These are phyloP conservation scores for Zapornia atra DNA, from an alignment of 2,113 vertebrate species.

Conservation along the genomic window DNA sequence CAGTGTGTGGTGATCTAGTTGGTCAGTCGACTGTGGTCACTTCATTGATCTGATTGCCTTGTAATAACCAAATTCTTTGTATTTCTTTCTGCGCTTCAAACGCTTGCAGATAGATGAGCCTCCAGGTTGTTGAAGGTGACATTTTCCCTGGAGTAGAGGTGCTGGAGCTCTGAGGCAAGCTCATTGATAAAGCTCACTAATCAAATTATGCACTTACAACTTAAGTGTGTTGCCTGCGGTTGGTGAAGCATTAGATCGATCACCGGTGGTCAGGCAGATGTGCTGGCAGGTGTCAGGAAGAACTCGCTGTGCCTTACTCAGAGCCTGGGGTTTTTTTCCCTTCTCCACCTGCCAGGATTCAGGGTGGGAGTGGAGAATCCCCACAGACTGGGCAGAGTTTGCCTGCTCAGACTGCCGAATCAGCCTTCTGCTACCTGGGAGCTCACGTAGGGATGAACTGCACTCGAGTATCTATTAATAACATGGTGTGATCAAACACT, in stretches of 20 bases:
- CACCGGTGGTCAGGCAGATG: fast-evolving
- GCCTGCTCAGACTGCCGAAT: neutral
- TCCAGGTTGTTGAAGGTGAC: neutral
- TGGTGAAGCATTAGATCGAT: neutral
- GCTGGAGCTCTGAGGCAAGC: neutral
- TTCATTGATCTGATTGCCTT: neutral
- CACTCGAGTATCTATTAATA: neutral
- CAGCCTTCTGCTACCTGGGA: neutral
- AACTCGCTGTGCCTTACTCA: neutral
- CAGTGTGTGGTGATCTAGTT: fast-evolving
- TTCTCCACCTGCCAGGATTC: neutral
- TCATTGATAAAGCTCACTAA: neutral
- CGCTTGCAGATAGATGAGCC: neutral
- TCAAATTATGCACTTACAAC: neutral
- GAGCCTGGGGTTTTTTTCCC: too few relatives aligned
- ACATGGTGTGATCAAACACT: neutral
- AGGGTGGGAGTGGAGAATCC: neutral
- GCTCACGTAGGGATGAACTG: neutral
- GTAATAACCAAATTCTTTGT: neutral
- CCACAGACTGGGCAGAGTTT: neutral
- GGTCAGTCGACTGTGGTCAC: neutral
- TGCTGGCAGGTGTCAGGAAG: neutral
- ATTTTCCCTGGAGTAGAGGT: neutral
- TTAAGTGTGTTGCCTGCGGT: neutral
- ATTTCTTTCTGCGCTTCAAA: neutral